Conservation (phyloP, 2,888 invertebrate species). For the Cataglyphis rosenhaueri region DNA sequence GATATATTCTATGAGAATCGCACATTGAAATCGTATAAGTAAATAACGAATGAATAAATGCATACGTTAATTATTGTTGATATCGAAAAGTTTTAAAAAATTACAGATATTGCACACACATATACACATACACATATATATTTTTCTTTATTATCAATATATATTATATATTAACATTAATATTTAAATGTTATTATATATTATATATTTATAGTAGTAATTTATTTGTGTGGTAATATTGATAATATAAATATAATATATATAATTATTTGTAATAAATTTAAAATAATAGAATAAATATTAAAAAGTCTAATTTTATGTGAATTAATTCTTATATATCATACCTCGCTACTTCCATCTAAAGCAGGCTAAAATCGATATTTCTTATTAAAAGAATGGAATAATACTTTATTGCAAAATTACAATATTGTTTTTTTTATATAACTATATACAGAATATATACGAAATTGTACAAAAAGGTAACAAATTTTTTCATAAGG, state of each 20-base stretch:
- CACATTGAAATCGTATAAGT: background rate
- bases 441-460: background rate
- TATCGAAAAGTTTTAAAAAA: conserved; percentile 6
- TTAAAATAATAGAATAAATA: background rate
- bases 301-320: background rate
- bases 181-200: background rate
- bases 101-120: background rate
- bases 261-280: too few species aligned
- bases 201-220: too few species aligned
- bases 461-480: too few species aligned
- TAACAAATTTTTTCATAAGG: background rate
- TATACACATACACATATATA: too few species aligned
- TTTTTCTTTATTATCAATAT: background rate
- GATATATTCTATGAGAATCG: conserved; percentile 84
- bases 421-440: background rate
- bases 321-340: conserved; percentile 45
- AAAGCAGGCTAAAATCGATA: conserved; percentile 77
- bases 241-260: too few species aligned
- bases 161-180: background rate
- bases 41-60: background rate
- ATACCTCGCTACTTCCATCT: conserved; percentile 81
- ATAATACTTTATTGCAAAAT: conserved; percentile 17
- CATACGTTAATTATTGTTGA: background rate
- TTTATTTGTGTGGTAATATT: too few species aligned
- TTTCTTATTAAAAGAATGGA: conserved; percentile 7